Conservation (phyloP, 1,140 invertebrate species). For the Eufriesea mexicana region DNA sequence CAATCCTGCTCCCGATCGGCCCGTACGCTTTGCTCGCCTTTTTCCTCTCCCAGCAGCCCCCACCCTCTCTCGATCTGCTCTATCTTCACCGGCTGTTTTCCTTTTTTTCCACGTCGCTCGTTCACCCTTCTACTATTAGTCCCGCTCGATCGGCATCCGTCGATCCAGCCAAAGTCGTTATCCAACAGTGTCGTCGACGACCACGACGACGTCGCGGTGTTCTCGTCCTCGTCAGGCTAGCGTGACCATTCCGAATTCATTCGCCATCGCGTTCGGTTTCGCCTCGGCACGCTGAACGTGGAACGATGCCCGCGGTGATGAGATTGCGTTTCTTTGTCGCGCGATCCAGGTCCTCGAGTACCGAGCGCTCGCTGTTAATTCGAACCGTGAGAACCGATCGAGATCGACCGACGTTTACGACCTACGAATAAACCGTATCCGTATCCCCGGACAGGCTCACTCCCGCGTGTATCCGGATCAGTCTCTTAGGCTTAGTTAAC, state of each 20-base stretch:
- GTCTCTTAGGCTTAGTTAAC: neutral
- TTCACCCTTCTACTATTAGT: no score
- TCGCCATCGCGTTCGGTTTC: constrained; percentile 11
- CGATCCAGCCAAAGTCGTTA: neutral
- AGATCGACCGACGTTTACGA: neutral
- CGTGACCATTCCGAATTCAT: constrained; percentile 51
- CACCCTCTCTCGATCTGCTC: no score
- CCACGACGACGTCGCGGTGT: no score
- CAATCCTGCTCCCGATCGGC: constrained; percentile 39
- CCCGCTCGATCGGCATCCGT: no score
- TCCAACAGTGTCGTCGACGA: neutral
- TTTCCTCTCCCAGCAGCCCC: neutral
- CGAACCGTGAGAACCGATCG: constrained; percentile 29
- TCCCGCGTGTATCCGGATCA: neutral
- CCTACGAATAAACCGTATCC: neutral
- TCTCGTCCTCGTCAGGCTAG: neutral
- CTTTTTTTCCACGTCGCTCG: neutral
- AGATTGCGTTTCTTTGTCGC: constrained; percentile 33
- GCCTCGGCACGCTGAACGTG: constrained; percentile 25
- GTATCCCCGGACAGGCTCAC: no score
- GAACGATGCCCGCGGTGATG: constrained; percentile 5
- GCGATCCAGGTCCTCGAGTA: constrained; percentile 9
- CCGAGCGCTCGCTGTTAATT: neutral
- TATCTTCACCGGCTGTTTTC: neutral
- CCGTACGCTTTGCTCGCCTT: constrained; percentile 1